Percentiles rank a stretch among this genome's conserved stretches.
Evolutionary conservation across 2,113 vertebrate genomes (phyloP).

Genomic region (Archilochus colubris): DNA sequence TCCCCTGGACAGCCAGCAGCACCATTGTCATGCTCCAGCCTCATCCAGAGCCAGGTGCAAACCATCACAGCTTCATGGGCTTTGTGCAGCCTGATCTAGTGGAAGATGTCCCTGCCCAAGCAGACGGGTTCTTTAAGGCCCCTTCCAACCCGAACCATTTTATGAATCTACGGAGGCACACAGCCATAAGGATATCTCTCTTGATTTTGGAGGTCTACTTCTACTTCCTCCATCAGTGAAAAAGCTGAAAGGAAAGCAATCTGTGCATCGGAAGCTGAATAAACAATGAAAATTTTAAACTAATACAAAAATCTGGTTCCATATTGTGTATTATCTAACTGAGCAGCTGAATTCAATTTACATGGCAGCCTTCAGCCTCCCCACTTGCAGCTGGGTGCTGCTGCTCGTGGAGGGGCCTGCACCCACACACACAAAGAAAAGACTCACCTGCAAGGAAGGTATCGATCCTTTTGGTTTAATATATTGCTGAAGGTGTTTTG

Average conservation of each 20-base stretch:
- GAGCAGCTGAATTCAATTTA: background rate
- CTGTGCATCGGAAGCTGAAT: background rate
- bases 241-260: background rate
- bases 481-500: background rate
- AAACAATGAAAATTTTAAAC: background rate
- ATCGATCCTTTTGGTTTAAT: background rate
- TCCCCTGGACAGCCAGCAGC: background rate
- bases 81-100: no score
- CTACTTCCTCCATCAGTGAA: background rate
- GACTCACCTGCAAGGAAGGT: background rate
- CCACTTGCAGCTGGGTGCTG: background rate
- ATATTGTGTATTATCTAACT: background rate
- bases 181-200: rapidly evolving
- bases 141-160: no score
- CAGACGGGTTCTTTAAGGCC: no score
- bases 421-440: background rate
- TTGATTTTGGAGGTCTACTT: background rate
- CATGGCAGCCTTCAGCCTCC: background rate
- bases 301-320: rapidly evolving
- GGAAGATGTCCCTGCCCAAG: no score
- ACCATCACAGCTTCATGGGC: background rate
- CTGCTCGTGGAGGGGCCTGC: background rate
- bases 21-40: rapidly evolving
- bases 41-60: background rate
- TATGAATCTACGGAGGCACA: background rate